Percentiles rank a stretch among this genome's conserved stretches.
These are phyloP conservation scores for Adelges cooleyi DNA, from an alignment of 1,140 invertebrate species.

Conservation along the genomic window DNA sequence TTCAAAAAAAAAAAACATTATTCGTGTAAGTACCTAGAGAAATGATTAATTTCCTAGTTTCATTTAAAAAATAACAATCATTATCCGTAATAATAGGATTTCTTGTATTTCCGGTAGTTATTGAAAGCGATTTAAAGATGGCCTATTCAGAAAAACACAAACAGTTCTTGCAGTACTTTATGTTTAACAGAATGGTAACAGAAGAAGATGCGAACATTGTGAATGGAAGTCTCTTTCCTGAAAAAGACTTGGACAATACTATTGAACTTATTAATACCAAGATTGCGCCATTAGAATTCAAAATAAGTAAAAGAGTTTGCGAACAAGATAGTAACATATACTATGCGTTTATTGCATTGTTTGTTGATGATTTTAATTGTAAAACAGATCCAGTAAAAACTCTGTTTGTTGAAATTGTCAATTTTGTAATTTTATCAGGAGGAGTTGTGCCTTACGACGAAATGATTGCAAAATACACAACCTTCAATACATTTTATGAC, in stretches of 20 bases:
- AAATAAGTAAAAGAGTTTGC: neutral
- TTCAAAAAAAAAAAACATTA: too few species aligned
- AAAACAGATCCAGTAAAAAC: neutral
- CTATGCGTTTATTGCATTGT: neutral
- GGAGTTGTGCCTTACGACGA: neutral
- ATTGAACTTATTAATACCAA: neutral
- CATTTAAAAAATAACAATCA: too few species aligned
- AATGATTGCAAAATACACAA: neutral
- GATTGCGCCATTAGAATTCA: constrained; percentile 5
- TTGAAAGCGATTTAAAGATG: too few species aligned
- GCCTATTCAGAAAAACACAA: neutral
- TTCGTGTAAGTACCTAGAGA: too few species aligned
- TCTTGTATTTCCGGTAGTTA: too few species aligned
- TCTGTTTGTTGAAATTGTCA: neutral
- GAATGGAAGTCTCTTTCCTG: neutral
- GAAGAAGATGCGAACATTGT: neutral
- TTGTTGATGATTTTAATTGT: neutral
- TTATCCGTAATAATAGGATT: too few species aligned
- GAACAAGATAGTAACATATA: neutral
- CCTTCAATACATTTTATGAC: neutral
- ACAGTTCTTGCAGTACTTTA: constrained; percentile 10
- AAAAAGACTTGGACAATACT: neutral
- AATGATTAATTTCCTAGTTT: too few species aligned
- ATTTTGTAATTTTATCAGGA: neutral
- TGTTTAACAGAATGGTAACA: neutral